These are phyloP conservation scores for Antennarius maculatus DNA, from an alignment of 2,797 vertebrate species.

Conservation along the genomic window DNA sequence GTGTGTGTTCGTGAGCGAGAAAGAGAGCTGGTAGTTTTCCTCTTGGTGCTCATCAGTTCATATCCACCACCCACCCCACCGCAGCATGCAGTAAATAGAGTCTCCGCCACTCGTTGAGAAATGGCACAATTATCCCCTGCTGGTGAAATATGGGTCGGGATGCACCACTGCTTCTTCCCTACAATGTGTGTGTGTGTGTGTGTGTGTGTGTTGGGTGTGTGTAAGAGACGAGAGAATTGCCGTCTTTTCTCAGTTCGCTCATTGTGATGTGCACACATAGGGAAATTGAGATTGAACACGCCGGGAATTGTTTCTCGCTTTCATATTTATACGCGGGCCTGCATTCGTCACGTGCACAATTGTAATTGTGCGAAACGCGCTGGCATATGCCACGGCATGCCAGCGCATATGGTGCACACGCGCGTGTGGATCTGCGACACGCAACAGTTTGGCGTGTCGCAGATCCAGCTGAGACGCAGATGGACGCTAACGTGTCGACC, in stretches of 20 bases:
- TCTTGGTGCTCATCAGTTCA: conserved; percentile 80
- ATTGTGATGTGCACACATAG: conserved; percentile 34
- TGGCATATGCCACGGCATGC: background rate
- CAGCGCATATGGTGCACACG: background rate
- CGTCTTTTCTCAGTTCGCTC: conserved; percentile 40
- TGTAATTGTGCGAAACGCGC: conserved; percentile 15
- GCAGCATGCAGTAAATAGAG: conserved; percentile 82
- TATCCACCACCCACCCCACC: conserved; percentile 77
- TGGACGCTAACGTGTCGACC: conserved; percentile 34
- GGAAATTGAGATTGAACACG: conserved; percentile 33
- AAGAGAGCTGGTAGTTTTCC: conserved; percentile 71
- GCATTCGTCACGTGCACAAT: conserved; percentile 14
- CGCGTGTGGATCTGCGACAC: background rate
- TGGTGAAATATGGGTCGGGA: conserved; percentile 81
- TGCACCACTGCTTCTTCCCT: conserved; percentile 76
- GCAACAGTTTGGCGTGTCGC: conserved; percentile 45
- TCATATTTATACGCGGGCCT: conserved; percentile 30
- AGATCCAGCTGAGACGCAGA: conserved; percentile 66
- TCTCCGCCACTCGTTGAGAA: conserved; percentile 80
- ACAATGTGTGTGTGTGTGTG: conserved; percentile 54
- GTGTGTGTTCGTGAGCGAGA: conserved; percentile 31
- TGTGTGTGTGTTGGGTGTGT: conserved; percentile 22
- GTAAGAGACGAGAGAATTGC: conserved; percentile 16
- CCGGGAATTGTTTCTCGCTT: conserved; percentile 36
- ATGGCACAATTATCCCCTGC: conserved; percentile 83